These are phyloP conservation scores for Sycobia sp. DNA, from an alignment of 1,140 invertebrate species.

Conservation along the genomic window DNA sequence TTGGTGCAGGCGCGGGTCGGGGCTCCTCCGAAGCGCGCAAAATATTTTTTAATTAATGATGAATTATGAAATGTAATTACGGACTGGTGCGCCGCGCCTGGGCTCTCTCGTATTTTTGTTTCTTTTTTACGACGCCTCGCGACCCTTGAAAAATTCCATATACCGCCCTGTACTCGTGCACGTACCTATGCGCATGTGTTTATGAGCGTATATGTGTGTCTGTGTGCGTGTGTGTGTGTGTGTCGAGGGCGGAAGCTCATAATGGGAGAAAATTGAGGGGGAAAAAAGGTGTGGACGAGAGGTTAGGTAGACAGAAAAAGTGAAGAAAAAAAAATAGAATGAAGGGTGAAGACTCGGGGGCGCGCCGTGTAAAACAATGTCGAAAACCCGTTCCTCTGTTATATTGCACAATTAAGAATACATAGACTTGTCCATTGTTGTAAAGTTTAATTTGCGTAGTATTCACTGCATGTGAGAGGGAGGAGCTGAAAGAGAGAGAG, in stretches of 20 bases:
- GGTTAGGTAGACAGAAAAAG: too few relatives aligned
- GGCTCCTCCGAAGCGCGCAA: neutral
- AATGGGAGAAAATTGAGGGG: conserved; percentile 41
- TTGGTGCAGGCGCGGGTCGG: neutral
- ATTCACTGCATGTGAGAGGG: too few relatives aligned
- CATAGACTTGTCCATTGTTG: neutral
- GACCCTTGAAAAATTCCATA: too few relatives aligned
- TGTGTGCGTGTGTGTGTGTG: too few relatives aligned
- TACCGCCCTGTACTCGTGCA: too few relatives aligned
- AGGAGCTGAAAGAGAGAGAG: too few relatives aligned
- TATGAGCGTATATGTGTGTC: too few relatives aligned
- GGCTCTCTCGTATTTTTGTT: neutral
- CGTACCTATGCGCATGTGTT: too few relatives aligned
- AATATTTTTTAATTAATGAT: conserved; percentile 29
- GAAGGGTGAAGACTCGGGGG: conserved; percentile 21
- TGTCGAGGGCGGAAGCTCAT: too few relatives aligned
- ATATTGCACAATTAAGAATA: conserved; percentile 34
- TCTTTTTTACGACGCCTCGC: conserved; percentile 2
- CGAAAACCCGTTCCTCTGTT: conserved; percentile 19
- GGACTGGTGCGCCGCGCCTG: too few relatives aligned
- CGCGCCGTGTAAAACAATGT: conserved; percentile 23
- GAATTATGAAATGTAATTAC: conserved; percentile 22
- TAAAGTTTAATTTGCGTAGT: too few relatives aligned
- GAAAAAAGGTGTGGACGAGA: neutral
- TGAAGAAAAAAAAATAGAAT: too few relatives aligned